Evolutionary conservation across 2,113 vertebrate genomes (phyloP), one percentile per base, ranked within the genome.

Genomic region (Phalacrocorax brasilianus): DNA sequence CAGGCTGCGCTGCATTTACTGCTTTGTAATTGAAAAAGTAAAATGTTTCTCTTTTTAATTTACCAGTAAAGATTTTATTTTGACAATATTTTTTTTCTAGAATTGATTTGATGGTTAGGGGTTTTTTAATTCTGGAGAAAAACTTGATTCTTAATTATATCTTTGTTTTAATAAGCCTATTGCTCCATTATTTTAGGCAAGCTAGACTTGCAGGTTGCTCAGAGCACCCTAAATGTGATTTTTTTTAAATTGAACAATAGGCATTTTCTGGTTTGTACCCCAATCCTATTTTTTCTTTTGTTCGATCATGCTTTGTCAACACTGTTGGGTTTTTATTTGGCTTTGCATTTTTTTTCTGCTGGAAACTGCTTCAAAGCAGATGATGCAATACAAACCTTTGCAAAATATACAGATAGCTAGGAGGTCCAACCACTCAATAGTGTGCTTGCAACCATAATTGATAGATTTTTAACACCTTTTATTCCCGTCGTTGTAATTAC

Each of bases 161-260:
- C 27, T 73, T 53, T 62, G 6, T 44, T 92, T 94, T 76, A 96
- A 88, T 40, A 94, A 91, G 74, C 58, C 61, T 91, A 16, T 78
- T 95, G 42, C n/a, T 92, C 89, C 78, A 75, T 97, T 93, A 78
- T 32, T 76, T 63, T 30, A 82, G 63, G 26, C 55, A 86, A 38
- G 23, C 65, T 79, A 47, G 47, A 66, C 70, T 91, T 95, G 17
- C 61, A 95, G 32, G 59, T 87, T 78, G 63, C 87, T 95, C 62
- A 88, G 83, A 95, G 84, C 68, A 23, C 47, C 86, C 50, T 67
- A 76, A 61, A 89, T 67, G 33, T 68, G 26, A 82, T 95, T 94
- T 3, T 2, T 2, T 84, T 93, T 87, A 91, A 94, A 94, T 96
- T 90, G 91, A 95, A 95, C 79, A 90, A 80, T 45, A 95, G 93